Conservation (phyloP, 2,797 vertebrate species). For the Merluccius polli region DNA sequence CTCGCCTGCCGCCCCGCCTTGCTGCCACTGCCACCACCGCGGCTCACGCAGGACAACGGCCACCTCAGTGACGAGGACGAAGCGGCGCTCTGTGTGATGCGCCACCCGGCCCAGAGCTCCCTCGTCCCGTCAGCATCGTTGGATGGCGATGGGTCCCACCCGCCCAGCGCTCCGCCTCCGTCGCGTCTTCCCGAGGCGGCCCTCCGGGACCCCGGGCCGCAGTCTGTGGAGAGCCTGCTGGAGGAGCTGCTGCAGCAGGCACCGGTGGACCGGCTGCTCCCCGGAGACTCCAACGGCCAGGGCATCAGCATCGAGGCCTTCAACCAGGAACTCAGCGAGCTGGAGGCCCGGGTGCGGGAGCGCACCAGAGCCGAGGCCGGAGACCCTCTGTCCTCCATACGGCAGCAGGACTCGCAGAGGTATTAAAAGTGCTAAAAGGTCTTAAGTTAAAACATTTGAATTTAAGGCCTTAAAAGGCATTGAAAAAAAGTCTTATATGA, state of each 20-base stretch:
- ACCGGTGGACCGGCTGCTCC: slow-evolving; percentile 55
- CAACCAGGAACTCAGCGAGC: slow-evolving; percentile 81
- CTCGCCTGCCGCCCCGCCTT: slow-evolving; percentile 32
- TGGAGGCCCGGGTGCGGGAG: slow-evolving; percentile 75
- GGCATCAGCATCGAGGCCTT: slow-evolving; percentile 85
- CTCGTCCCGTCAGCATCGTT: slow-evolving; percentile 26
- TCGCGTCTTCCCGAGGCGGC: slow-evolving; percentile 43
- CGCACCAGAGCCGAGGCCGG: slow-evolving; percentile 42
- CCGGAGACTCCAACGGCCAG: slow-evolving; percentile 67
- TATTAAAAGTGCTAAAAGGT: too few relatives aligned
- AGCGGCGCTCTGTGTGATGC: slow-evolving; percentile 29
- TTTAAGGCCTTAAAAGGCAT: too few relatives aligned
- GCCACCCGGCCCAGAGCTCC: slow-evolving; percentile 37
- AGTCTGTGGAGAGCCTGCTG: slow-evolving; percentile 78
- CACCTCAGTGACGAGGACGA: slow-evolving; percentile 39
- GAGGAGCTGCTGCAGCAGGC: slow-evolving; percentile 78
- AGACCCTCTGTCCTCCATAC: slow-evolving; percentile 36
- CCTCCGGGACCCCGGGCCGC: slow-evolving; percentile 33
- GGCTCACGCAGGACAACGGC: slow-evolving; percentile 39
- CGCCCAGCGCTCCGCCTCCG: slow-evolving; percentile 4
- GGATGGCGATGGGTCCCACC: slow-evolving; percentile 35
- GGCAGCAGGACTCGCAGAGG: slow-evolving; percentile 72
- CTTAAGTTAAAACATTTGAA: too few relatives aligned
- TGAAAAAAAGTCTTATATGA: too few relatives aligned
- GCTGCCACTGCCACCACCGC: slow-evolving; percentile 45